Conservation (phyloP, 2,888 invertebrate species). For the Xestoiulus laeticollis region DNA sequence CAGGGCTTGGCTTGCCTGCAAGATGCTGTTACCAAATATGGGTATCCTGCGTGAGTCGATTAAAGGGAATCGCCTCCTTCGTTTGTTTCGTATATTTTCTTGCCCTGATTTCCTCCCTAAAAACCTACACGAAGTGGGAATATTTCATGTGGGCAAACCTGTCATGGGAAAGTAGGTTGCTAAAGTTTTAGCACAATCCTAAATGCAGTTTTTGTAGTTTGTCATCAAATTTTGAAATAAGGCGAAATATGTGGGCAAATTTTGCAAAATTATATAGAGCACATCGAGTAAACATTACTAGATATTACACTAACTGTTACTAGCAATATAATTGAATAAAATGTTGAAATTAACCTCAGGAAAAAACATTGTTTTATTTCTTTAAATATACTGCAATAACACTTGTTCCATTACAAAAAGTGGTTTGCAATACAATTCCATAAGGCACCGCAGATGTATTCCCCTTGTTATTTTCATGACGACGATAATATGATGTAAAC, state of each 20-base stretch:
- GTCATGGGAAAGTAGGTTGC: neutral
- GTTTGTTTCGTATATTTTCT: slow-evolving; percentile 30
- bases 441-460: no score
- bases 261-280: neutral
- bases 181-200: neutral
- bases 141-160: neutral
- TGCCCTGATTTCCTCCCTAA: neutral
- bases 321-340: no score
- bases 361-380: no score
- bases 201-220: neutral
- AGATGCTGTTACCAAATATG: slow-evolving; percentile 41
- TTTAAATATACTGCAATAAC: no score
- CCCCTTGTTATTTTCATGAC: no score
- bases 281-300: neutral
- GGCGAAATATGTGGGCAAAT: neutral
- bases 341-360: no score
- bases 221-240: neutral
- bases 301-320: no score
- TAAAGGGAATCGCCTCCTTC: slow-evolving; percentile 28
- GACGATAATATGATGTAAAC: no score
- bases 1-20: neutral
- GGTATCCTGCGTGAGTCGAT: slow-evolving; percentile 41
- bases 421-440: no score
- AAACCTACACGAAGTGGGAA: neutral
- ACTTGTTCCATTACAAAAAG: no score